These are phyloP conservation scores for Magallana nippona DNA, from an alignment of 2,888 invertebrate genomes.

Conservation along the genomic window DNA sequence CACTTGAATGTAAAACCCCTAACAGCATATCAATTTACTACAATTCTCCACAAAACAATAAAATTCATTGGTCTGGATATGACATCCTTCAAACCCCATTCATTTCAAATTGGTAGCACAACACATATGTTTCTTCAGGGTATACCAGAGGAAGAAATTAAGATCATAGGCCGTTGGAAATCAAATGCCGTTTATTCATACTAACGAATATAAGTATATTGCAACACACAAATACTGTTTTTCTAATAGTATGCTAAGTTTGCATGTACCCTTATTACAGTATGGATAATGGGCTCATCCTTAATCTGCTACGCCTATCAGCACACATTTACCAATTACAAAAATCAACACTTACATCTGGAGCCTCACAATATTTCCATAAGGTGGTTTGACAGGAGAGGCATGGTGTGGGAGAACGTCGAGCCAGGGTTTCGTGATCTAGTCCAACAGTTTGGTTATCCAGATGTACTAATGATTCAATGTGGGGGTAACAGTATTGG, in stretches of 20 bases:
- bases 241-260: background rate
- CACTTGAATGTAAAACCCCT: background rate
- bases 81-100: background rate
- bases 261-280: background rate
- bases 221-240: background rate
- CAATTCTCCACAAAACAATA: background rate
- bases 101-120: background rate
- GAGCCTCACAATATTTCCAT: background rate
- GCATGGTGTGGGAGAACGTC: background rate
- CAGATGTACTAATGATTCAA: background rate
- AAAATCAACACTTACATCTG: background rate
- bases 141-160: background rate
- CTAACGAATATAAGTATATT: background rate
- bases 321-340: background rate
- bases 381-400: background rate
- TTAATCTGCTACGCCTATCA: background rate
- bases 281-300: conserved; percentile 1
- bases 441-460: background rate
- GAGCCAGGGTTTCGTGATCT: background rate
- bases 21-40: background rate
- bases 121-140: background rate
- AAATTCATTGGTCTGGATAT: conserved; percentile 1
- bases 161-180: background rate
- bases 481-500: background rate
- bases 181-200: background rate